Base-by-base conservation (phyloP, 2,113 vertebrate genomes). In the Catharus fuscescens region DNA sequence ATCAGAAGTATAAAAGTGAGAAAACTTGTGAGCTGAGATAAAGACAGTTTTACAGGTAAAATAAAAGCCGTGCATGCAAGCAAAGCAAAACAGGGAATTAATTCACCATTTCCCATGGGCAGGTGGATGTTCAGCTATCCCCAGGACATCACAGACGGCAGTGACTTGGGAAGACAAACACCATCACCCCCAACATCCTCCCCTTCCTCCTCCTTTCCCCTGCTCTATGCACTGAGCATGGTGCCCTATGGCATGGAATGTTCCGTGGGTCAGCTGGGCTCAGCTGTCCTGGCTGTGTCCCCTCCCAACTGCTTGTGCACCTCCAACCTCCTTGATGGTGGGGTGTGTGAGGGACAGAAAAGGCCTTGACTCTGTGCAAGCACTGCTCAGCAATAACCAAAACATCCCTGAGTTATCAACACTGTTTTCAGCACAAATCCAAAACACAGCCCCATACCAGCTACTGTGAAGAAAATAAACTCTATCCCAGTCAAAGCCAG, bases 171-270 rank as follows among this genome's bases (percentile, higher is more conserved):
- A 56, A 80, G 31, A 20, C 26, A 54, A 61, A n/a, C 1, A 10
- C 15, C 40, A 25, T 36, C 48, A 20, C 9, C 24, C 8, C 34
- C 9, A 36, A 7, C 14, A 61, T 25, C 23, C 18, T 47, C 18
- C 53, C 29, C 6, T 36, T 42, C 31, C 53, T 66, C 77, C 59
- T 65, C 32, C 31, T 48, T 67, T 8, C 29, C 18, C 29, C 53
- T 32, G 18, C n/a, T 47, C 25, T 17, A 0, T 4, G 11, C 0
- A 1, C 29, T 45, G 52, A 36, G 21, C n/a, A 7, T 19, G 60
- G 14, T 2, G 0, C 29, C 29, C 12, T 6, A 1, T 19, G 67
- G 7, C 56, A 8, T 2, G 23, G 61, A 32, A 36, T 15, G 36
- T 44, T 25, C 48, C 48, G 61, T 16, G 32, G 67, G 31, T 36